phyloP scores from a whole-genome alignment of 2,888 invertebrate genomes.

The Drosophila merina region DNA sequence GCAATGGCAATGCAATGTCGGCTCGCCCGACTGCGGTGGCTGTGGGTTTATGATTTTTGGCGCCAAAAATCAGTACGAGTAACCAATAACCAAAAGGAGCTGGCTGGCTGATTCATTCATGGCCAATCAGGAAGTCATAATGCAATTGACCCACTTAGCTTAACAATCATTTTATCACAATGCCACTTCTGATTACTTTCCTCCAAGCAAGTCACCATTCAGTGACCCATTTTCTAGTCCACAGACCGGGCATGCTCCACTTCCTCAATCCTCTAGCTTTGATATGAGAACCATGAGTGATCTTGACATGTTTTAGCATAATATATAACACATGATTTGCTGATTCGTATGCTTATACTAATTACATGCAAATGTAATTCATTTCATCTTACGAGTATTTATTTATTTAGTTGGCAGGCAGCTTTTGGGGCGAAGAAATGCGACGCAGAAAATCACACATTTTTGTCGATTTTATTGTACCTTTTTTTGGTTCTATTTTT shows the following conservation, averaged over 20 bases:
- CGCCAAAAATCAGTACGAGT: conserved; percentile 34
- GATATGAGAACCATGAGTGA: conserved; percentile 21
- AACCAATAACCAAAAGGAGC: neutral
- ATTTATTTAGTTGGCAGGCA: conserved; percentile 47
- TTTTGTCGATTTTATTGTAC: conserved; percentile 34
- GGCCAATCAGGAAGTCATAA: conserved; percentile 16
- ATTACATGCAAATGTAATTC: conserved; percentile 40
- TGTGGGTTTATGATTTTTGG: conserved; percentile 40
- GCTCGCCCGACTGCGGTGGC: conserved; percentile 22
- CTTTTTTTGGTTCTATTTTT: conserved; percentile 51
- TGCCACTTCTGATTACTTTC: conserved; percentile 10
- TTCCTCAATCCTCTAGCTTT: conserved; percentile 7
- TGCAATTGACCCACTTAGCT: conserved; percentile 31
- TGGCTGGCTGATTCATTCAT: neutral
- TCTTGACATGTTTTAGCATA: conserved; percentile 44
- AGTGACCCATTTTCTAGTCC: neutral
- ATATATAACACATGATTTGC: conserved; percentile 51
- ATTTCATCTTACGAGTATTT: conserved; percentile 43
- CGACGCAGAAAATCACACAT: conserved; percentile 37
- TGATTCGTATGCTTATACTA: conserved; percentile 42
- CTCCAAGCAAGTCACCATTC: neutral
- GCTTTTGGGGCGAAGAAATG: conserved; percentile 22
- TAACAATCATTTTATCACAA: neutral
- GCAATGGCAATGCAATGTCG: conserved; percentile 59
- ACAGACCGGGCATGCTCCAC: conserved; percentile 9